Percentiles rank a stretch among this genome's conserved stretches.
phyloP scores from a whole-genome alignment of 2,113 vertebrate genomes.

The Dicerorhinus sumatrensis region DNA sequence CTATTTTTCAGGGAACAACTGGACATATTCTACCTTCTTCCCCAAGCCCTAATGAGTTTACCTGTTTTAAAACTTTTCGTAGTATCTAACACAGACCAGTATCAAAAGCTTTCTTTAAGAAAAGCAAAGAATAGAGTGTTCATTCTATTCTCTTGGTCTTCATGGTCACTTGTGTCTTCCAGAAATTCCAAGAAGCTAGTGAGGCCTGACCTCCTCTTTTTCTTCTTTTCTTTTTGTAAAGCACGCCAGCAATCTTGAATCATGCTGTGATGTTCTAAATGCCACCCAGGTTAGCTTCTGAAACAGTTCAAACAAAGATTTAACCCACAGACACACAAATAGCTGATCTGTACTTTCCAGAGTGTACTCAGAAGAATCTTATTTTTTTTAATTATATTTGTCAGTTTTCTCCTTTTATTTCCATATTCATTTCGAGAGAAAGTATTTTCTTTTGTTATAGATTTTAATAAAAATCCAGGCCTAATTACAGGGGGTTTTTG shows the following conservation, averaged over 20 bases:
- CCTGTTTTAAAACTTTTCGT: not conserved
- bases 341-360: not conserved
- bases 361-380: not conserved
- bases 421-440: conserved; percentile 43
- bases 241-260: conserved; percentile 67
- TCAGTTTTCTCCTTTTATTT: conserved; percentile 25
- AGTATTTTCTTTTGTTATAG: not conserved
- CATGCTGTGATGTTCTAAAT: conserved; percentile 64
- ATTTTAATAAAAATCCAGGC: conserved; percentile 51
- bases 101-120: conserved; percentile 40
- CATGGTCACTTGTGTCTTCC: conserved; percentile 69
- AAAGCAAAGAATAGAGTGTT: conserved; percentile 51
- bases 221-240: conserved; percentile 62
- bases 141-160: conserved; percentile 64
- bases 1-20: not conserved
- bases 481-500: not conserved
- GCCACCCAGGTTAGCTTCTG: conserved; percentile 65
- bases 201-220: conserved; percentile 69
- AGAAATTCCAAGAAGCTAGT: conserved; percentile 80
- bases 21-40: not conserved
- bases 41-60: not conserved
- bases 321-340: not conserved
- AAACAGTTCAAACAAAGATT: conserved; percentile 52
- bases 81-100: not conserved
- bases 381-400: not conserved